Conservation (phyloP, 1,140 invertebrate species). For the Battus philenor region DNA sequence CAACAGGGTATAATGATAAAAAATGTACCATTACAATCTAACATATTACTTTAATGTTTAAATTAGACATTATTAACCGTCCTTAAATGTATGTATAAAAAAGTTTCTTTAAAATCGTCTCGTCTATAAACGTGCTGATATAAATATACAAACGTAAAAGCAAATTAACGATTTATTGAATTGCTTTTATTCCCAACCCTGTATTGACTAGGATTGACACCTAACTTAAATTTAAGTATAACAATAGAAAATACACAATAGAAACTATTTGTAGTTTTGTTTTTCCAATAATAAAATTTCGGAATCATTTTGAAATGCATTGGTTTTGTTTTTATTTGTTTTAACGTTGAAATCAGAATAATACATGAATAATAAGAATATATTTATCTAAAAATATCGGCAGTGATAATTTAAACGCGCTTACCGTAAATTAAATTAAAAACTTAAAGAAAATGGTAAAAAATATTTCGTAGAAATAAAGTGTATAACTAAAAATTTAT, state of each 20-base stretch:
- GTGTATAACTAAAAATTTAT: background rate
- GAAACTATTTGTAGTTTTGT: too few relatives aligned
- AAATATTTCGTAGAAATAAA: slow-evolving; percentile 4
- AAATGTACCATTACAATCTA: slow-evolving; percentile 5
- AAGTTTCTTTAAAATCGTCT: background rate
- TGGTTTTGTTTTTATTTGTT: too few relatives aligned
- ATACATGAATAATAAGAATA: too few relatives aligned
- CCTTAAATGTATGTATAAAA: background rate
- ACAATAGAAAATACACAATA: slow-evolving; percentile 1
- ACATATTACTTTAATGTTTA: background rate
- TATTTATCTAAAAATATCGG: slow-evolving; percentile 51
- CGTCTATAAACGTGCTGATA: background rate
- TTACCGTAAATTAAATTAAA: slow-evolving; percentile 8
- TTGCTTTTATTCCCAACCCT: slow-evolving; percentile 53
- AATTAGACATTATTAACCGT: background rate
- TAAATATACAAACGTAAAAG: slow-evolving; percentile 12
- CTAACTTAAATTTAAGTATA: slow-evolving; percentile 26
- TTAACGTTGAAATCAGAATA: too few relatives aligned
- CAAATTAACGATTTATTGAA: slow-evolving; percentile 15
- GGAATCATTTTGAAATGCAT: too few relatives aligned
- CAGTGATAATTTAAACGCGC: slow-evolving; percentile 46
- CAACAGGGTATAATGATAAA: slow-evolving; percentile 3
- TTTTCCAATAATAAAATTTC: too few relatives aligned
- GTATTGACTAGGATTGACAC: slow-evolving; percentile 71
- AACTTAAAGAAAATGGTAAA: slow-evolving; percentile 4